Evolutionary conservation across 2,797 vertebrate genomes (phyloP), one percentile per base, ranked within the genome.

Genomic region (Macropodus opercularis): DNA sequence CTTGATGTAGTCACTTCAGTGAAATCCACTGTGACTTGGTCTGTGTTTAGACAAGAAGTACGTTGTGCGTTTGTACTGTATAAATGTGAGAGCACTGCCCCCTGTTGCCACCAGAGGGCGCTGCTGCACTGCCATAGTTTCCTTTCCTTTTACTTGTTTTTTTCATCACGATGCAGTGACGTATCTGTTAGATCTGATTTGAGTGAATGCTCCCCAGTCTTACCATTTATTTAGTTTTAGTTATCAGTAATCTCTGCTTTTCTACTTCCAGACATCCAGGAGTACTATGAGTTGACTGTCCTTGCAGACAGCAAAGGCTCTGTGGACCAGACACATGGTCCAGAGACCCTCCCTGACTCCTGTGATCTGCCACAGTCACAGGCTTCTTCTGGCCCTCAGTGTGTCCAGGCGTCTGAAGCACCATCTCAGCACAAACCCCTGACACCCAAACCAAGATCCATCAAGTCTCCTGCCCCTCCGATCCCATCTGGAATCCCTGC

Each of bases 191-290:
- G 8, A n/a, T 26, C 34, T 29, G 3, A 19, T 6, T 4, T 42
- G 3, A 15, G 34, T 8, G 27, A 29, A 9, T 27, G 9, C 26
- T 5, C 9, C 9, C 6, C 6, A 7, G 26, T 27, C 2, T 27
- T 29, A 10, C 27, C 24, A 26, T 26, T 26, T 29, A 26, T 36
- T n/a, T n/a, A n/a, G n/a, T n/a, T n/a, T n/a, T n/a, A n/a, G n/a
- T n/a, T n/a, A n/a, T n/a, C n/a, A 66, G 1, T 54, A 18, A 64
- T 67, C 2, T 66, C 2, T 56, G 36, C 14, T 22, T 17, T 22
- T 56, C 24, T 63, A n/a, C 35, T 42, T 57, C 17, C 77, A 97
- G 90, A 91, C 48, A 91, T 91, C 61, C 90, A 91, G 75, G 90
- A 91, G 54, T 90, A 79, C 75, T 90, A 91, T 10, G 90, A 91